These are phyloP conservation scores for Micrastur ruficollis DNA, from an alignment of 2,797 vertebrate species.

Conservation along the genomic window DNA sequence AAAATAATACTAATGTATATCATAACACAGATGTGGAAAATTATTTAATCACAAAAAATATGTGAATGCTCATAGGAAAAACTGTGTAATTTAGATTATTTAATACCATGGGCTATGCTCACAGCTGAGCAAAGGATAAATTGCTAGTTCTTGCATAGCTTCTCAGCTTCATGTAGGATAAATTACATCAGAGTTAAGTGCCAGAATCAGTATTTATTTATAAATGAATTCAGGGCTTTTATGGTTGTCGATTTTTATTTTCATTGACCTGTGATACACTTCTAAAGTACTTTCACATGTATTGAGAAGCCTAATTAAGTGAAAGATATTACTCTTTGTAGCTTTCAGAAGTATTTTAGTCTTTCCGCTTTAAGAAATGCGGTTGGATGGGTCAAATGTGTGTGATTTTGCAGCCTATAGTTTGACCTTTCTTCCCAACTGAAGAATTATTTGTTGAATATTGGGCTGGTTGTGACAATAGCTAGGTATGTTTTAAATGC, in stretches of 20 bases:
- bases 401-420: background rate
- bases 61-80: background rate
- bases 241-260: background rate
- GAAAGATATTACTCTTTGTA: background rate
- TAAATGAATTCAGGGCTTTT: background rate
- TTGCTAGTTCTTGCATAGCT: background rate
- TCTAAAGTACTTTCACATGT: background rate
- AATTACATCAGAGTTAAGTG: background rate
- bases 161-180: background rate
- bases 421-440: background rate
- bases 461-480: background rate
- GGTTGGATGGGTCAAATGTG: background rate
- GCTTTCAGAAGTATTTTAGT: background rate
- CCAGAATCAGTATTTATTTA: slow-evolving; percentile 9
- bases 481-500: background rate
- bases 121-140: background rate
- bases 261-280: background rate
- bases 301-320: background rate
- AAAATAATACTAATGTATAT: background rate
- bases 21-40: background rate
- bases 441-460: background rate
- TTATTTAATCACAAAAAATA: background rate
- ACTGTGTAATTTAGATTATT: background rate
- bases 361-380: background rate
- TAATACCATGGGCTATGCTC: background rate